Percentiles rank a stretch among this genome's conserved stretches.
Evolutionary conservation across 2,888 invertebrate species (phyloP).

Genomic region (Xiphydria camelus): DNA sequence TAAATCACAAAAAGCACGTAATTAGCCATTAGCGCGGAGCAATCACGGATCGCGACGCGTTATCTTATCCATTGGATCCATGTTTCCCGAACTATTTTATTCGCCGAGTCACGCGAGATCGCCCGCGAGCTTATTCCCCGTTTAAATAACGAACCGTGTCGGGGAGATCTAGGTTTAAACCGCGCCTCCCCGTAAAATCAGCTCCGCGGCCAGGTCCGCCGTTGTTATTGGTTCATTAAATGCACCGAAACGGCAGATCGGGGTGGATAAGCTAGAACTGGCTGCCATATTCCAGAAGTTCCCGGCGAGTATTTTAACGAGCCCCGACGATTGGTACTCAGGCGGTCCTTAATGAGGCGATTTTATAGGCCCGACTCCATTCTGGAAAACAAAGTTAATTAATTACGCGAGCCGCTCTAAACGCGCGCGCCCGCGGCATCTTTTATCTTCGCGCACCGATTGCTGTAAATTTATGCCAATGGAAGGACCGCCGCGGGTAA

Average conservation of each 20-base stretch:
- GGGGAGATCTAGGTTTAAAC: no score
- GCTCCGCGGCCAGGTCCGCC: neutral
- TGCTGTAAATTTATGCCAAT: no score
- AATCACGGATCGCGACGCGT: no score
- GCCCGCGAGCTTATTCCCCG: no score
- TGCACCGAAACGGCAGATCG: slow-evolving; percentile 14
- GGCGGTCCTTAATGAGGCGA: slow-evolving; percentile 42
- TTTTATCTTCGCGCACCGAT: slow-evolving; percentile 10
- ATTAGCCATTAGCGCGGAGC: no score
- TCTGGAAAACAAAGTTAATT: slow-evolving; percentile 36
- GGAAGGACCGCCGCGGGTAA: no score
- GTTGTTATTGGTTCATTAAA: slow-evolving; percentile 12
- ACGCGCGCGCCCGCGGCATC: neutral
- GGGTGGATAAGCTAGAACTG: slow-evolving; percentile 8
- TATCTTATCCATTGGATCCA: no score
- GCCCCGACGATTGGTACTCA: slow-evolving; percentile 34
- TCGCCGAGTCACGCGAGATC: no score
- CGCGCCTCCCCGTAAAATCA: slow-evolving; percentile 1
- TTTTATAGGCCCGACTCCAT: slow-evolving; percentile 38
- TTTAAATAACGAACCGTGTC: no score
- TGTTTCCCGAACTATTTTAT: no score
- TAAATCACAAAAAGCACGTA: no score
- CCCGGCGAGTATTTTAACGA: slow-evolving; percentile 32
- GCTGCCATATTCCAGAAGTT: slow-evolving; percentile 23
- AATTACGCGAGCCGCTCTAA: slow-evolving; percentile 24